Base-by-base conservation (phyloP, 2,888 invertebrate genomes). In the Drosophila trichaetosa region DNA sequence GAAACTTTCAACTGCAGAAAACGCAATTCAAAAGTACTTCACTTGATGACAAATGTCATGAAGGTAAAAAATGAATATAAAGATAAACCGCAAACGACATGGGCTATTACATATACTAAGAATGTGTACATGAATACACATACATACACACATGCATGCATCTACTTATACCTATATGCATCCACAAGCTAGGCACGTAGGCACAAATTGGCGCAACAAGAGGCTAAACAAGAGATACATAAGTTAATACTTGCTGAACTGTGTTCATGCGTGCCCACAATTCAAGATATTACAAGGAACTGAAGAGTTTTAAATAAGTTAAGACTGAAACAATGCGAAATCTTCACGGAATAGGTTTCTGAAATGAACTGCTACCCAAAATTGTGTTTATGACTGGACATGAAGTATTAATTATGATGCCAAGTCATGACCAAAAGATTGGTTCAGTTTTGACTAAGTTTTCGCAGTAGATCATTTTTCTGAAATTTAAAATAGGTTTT, bases 11-110 rank as follows among this genome's bases (percentile, higher is more conserved):
- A 48, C 67, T 66, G 72, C 77, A 77, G 74, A 56, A 68, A 80
- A 51, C 60, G 69, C 80, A 86, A 74, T 83, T 80, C 83, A 79
- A 88, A 87, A 69, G 80, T 81, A 80, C 83, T 88, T 67, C 67
- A 72, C 53, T 46, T 62, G 73, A 73, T 73, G 88, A 71, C 76
- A 85, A 83, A 85, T 73, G 69, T 69, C 61, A 59, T 69, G 38
- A 65, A 77, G 73, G 61, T 70, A 80, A 66, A 71, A 57, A 57
- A 63, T 18, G 49, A 52, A 69, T 63, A 73, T 63, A 73, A 71
- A 69, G 78, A 78, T 67, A 83, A 88, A 75, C 86, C 86, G 56
- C 83, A 83, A 70, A 73, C 75, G 83, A 80, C 71, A 75, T 63
- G 72, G 83, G 66, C 74, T 80, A 78, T 80, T 80, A 82, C 61